Evolutionary conservation across 2,888 invertebrate species (phyloP).

Genomic region (Cancer borealis): DNA sequence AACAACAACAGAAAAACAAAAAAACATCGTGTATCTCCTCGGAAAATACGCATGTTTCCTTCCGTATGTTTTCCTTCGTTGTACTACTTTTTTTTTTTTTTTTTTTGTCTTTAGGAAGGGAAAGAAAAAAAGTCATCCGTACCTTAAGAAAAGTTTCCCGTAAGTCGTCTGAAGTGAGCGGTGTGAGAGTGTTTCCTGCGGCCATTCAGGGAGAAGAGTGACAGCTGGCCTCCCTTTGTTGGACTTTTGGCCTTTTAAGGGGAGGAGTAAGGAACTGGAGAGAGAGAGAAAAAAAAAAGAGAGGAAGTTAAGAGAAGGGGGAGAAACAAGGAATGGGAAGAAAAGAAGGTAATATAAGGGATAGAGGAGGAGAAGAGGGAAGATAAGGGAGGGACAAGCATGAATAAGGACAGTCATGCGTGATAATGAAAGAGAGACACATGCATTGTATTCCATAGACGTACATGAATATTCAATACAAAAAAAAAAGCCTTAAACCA

Average conservation of each 20-base stretch:
- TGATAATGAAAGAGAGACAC: not conserved
- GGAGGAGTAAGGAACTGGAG: constrained; percentile 6
- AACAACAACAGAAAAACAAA: not conserved
- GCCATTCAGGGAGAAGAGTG: not conserved
- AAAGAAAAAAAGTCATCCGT: not conserved
- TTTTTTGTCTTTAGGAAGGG: not conserved
- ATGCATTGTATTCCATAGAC: not conserved
- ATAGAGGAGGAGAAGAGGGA: not conserved
- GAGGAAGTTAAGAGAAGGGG: not conserved
- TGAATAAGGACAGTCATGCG: not conserved
- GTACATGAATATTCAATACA: no score
- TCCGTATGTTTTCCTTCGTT: not conserved
- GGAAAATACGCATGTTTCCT: not conserved
- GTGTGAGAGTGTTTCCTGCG: constrained; percentile 13
- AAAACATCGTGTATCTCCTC: not conserved
- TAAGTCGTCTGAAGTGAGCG: not conserved
- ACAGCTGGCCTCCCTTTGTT: constrained; percentile 24
- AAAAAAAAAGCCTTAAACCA: not conserved
- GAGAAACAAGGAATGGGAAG: not conserved
- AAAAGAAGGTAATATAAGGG: not conserved
- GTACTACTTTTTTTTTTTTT: not conserved
- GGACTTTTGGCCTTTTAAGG: not conserved
- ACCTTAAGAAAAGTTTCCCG: not conserved
- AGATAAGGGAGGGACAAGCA: not conserved
- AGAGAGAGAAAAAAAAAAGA: not conserved